Conservation (phyloP, 2,888 invertebrate species). For the Himalopsyche japonica region DNA sequence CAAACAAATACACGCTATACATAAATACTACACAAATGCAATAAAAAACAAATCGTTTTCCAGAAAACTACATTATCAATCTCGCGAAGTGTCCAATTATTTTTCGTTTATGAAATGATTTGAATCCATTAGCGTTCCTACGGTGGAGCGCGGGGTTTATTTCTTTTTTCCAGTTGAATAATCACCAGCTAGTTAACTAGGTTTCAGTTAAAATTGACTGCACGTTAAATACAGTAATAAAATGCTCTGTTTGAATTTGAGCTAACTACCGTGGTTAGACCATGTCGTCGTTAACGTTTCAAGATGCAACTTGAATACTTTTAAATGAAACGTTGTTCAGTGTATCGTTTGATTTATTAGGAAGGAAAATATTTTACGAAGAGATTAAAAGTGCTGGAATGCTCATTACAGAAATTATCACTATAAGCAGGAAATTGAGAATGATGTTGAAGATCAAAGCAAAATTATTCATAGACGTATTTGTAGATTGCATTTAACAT, state of each 20-base stretch:
- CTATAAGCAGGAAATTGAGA: no score
- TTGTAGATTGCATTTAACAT: no score
- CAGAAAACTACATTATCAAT: neutral
- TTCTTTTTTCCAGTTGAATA: neutral
- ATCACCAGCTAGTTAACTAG: neutral
- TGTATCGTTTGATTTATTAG: neutral
- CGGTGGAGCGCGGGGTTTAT: neutral
- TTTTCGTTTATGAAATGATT: neutral
- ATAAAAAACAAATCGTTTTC: no score
- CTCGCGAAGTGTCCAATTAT: neutral
- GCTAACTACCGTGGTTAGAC: neutral
- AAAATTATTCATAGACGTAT: no score
- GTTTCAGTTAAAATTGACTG: neutral
- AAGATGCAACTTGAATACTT: neutral
- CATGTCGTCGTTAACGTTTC: neutral
- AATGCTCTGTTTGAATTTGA: neutral
- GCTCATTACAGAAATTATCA: no score
- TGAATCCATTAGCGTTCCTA: neutral
- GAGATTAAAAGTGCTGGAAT: no score
- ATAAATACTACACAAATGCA: no score
- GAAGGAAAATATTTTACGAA: neutral
- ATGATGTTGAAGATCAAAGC: no score
- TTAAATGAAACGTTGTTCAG: neutral
- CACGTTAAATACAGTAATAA: neutral
- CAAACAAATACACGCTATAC: no score